Evolutionary conservation across 2,113 vertebrate genomes (phyloP).

Genomic region (Podiceps cristatus): DNA sequence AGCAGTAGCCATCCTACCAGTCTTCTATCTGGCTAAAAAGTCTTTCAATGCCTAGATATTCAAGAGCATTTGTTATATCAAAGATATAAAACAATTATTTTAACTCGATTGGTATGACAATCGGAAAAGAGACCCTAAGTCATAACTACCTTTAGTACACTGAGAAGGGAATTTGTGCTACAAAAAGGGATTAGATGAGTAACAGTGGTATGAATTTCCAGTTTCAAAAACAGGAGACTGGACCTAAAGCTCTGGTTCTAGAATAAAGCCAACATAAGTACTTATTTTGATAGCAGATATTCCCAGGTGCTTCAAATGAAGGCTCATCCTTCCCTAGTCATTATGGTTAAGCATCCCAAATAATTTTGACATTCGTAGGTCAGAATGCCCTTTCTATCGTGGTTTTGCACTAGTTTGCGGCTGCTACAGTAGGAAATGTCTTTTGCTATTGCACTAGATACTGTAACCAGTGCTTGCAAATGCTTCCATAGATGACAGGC

Average conservation of each 20-base stretch:
- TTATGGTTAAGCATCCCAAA: background rate
- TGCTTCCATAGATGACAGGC: background rate
- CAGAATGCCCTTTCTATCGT: background rate
- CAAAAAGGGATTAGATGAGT: background rate
- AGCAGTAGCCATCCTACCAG: slow-evolving; percentile 88
- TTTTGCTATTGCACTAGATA: background rate
- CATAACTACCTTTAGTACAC: background rate
- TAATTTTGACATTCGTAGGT: background rate
- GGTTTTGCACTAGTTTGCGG: background rate
- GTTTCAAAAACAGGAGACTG: background rate
- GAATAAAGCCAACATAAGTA: background rate
- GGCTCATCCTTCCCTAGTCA: background rate
- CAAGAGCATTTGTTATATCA: background rate
- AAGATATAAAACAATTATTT: background rate
- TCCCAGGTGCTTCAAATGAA: background rate
- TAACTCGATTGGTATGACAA: background rate
- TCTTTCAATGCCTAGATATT: slow-evolving; percentile 83
- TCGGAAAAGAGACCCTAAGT: background rate
- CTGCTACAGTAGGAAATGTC: background rate
- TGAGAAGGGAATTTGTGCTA: background rate
- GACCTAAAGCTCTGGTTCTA: background rate
- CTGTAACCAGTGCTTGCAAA: background rate
- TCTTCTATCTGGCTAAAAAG: slow-evolving; percentile 92
- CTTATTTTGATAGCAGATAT: background rate
- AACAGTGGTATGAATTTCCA: background rate